Evolutionary conservation across 2,113 vertebrate genomes (phyloP).

Genomic region (Aix galericulata): DNA sequence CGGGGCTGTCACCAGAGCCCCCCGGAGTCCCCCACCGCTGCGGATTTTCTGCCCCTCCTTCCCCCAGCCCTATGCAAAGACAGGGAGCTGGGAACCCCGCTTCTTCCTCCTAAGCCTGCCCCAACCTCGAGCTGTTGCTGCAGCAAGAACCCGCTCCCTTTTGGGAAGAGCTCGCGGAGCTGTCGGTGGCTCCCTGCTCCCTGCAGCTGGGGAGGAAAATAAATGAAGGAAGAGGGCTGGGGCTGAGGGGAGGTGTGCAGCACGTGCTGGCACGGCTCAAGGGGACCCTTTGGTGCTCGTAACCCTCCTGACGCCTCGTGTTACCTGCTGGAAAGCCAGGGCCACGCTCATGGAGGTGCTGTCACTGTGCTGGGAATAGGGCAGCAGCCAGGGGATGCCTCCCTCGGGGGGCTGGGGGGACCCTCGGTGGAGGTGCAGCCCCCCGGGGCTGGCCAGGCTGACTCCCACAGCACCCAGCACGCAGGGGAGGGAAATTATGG

Average conservation of each 20-base stretch:
- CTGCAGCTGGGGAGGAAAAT: neutral
- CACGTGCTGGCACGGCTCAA: neutral
- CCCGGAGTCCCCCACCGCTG: neutral
- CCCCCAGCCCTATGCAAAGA: neutral
- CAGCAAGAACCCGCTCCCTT: neutral
- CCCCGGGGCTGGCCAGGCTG: neutral
- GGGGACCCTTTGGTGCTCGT: neutral
- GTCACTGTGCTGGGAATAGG: neutral
- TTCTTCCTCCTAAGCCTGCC: neutral
- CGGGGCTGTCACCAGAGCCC: neutral
- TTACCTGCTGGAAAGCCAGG: neutral
- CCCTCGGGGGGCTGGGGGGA: neutral
- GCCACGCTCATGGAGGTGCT: neutral
- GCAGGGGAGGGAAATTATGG: neutral
- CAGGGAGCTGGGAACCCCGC: neutral
- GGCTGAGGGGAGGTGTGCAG: neutral
- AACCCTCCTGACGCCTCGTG: rapidly evolving
- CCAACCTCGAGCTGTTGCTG: neutral
- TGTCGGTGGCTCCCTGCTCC: neutral
- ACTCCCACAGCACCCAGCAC: neutral
- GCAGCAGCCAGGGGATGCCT: neutral
- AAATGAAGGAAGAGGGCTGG: neutral
- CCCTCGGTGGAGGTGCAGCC: rapidly evolving
- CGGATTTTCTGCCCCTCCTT: neutral
- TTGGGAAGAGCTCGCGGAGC: neutral